Base-by-base conservation (phyloP, 1,140 invertebrate genomes). In the Drosophila leontia region DNA sequence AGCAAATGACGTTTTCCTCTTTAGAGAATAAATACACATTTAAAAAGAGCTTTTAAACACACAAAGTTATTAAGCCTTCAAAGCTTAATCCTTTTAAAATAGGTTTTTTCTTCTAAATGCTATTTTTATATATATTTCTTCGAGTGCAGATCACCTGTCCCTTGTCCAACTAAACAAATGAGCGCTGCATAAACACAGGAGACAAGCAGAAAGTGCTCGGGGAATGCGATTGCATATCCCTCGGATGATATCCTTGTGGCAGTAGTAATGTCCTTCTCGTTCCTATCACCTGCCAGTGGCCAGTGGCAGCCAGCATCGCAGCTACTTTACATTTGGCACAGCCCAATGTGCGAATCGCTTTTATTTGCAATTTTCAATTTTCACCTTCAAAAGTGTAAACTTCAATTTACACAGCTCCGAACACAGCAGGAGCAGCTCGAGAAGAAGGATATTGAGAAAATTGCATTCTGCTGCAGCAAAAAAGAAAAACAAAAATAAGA, bases 331-430 rank as follows among this genome's bases (percentile, higher is more conserved):
- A 84, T 88, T 84, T 87, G 67, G 41, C 39, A 41, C 47, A 58
- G 34, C 42, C 63, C 69, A 81, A 56, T 84, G 68, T 88, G 80
- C 56, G 63, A 90, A 90, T 84, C 71, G 50, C 53, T 87, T 87
- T 84, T 82, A 82, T 78, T 84, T 77, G 68, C 74, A 62, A 68
- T 90, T 88, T 88, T 88, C 84, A 88, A 88, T 88, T 88, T 85
- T 80, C 85, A 90, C 85, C 84, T 84, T 75, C 61, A 61, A 71
- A 80, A 81, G 75, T 81, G 85, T 81, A 90, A 90, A 85, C 85
- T 90, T 75, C 81, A 78, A 88, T 90, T 88, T 90, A 79, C 77
- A 75, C 61, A 56, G 71, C 42, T 48, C 57, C 42, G 35, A 74
- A 47, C 64, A 29, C 44, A 48, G 29, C 39, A 42, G 29, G 42